A percentile compares a stretch with the other conserved stretches of the same genome.
These are phyloP conservation scores for Neogobius melanostomus DNA, from an alignment of 2,113 vertebrate genomes.

Conservation along the genomic window DNA sequence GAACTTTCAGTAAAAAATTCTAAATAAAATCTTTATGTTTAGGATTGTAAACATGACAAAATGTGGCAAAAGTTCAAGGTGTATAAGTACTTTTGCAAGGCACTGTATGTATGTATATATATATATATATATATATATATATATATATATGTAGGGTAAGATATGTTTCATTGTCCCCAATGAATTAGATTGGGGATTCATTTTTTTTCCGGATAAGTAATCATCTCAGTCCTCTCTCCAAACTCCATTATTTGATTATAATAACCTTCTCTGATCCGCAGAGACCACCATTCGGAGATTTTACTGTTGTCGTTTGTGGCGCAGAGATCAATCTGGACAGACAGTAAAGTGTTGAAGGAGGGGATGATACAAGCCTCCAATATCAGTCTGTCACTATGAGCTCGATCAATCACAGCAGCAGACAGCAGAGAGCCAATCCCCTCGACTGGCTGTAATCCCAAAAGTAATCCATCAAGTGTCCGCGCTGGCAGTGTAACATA, in stretches of 20 bases:
- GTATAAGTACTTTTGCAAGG: too few relatives aligned
- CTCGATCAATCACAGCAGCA: slow-evolving; percentile 62
- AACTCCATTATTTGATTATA: background rate
- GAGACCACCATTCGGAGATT: slow-evolving; percentile 7
- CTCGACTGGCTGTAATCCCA: slow-evolving; percentile 55
- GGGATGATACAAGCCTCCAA: slow-evolving; percentile 33
- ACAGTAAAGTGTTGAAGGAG: slow-evolving; percentile 34
- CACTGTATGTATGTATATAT: too few relatives aligned
- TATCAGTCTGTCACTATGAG: slow-evolving; percentile 51
- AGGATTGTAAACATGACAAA: too few relatives aligned
- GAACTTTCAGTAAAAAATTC: too few relatives aligned
- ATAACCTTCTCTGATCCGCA: slow-evolving; percentile 1
- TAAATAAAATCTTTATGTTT: too few relatives aligned
- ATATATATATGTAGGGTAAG: too few relatives aligned
- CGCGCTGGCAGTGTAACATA: slow-evolving; percentile 43
- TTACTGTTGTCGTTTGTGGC: slow-evolving; percentile 9
- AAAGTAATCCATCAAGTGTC: slow-evolving; percentile 68
- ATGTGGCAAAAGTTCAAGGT: too few relatives aligned
- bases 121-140: too few relatives aligned
- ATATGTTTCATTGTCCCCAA: too few relatives aligned
- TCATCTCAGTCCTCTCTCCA: background rate
- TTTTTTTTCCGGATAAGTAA: too few relatives aligned
- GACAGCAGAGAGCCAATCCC: slow-evolving; percentile 44
- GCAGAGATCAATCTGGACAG: slow-evolving; percentile 57
- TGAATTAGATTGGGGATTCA: background rate